Conservation (phyloP, 2,888 invertebrate genomes). For the Mactromeris polynyma region DNA sequence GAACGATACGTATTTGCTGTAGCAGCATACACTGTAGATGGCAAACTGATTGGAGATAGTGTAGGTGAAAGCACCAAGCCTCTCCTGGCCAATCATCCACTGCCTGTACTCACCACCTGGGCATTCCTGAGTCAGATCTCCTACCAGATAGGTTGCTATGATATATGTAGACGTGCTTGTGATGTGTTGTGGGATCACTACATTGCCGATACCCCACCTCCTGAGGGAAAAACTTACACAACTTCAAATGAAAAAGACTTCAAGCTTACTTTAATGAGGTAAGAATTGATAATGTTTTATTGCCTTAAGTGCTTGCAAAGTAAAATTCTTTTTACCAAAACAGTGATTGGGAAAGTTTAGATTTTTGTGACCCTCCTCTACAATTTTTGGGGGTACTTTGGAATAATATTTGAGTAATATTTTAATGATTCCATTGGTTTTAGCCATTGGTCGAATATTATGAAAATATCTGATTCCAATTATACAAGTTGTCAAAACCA, state of each 20-base stretch:
- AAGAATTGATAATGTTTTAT: neutral
- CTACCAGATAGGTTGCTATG: constrained; percentile 85
- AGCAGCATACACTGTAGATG: constrained; percentile 86
- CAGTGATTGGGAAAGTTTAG: too few relatives aligned
- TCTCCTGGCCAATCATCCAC: constrained; percentile 85
- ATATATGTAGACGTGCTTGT: constrained; percentile 82
- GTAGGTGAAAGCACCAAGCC: constrained; percentile 86
- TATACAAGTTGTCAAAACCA: too few relatives aligned
- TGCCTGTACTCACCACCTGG: constrained; percentile 86
- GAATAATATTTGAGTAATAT: too few relatives aligned
- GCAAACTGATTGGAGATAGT: constrained; percentile 86
- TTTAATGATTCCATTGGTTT: too few relatives aligned
- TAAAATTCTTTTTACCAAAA: neutral
- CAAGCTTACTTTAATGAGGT: constrained; percentile 84
- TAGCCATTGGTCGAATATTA: too few relatives aligned
- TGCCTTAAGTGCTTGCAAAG: neutral
- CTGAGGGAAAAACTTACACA: constrained; percentile 80
- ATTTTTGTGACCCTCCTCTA: too few relatives aligned
- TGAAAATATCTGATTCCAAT: too few relatives aligned
- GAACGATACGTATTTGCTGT: constrained; percentile 86
- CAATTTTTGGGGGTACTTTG: too few relatives aligned
- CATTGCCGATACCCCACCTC: constrained; percentile 82
- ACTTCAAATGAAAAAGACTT: constrained; percentile 83
- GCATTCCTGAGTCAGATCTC: constrained; percentile 85
- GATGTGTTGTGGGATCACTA: constrained; percentile 86